Evolutionary conservation across 2,888 invertebrate genomes (phyloP).

Genomic region (Himalopsyche japonica): DNA sequence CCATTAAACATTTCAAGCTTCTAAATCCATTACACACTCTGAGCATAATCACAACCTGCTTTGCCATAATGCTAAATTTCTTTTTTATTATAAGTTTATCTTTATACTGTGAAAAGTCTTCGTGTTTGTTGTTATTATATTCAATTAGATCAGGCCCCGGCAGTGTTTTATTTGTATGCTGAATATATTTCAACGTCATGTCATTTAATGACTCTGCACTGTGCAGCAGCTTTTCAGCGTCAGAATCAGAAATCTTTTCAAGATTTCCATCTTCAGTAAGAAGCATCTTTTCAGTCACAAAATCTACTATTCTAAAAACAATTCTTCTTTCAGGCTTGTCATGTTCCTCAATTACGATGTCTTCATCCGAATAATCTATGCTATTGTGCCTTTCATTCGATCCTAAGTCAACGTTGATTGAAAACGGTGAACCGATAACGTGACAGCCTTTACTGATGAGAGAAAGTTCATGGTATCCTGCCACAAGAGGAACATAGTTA

Average conservation of each 20-base stretch:
- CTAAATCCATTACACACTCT: slow-evolving; percentile 49
- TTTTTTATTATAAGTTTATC: slow-evolving; percentile 29
- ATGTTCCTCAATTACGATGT: slow-evolving; percentile 30
- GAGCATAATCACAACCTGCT: slow-evolving; percentile 49
- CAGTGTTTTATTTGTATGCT: slow-evolving; percentile 1
- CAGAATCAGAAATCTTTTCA: slow-evolving; percentile 55
- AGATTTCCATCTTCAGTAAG: slow-evolving; percentile 58
- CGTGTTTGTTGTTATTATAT: slow-evolving; percentile 5
- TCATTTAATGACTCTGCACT: slow-evolving; percentile 40
- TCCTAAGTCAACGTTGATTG: slow-evolving; percentile 50
- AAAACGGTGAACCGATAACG: slow-evolving; percentile 64
- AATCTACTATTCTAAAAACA: slow-evolving; percentile 59
- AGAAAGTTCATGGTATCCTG: slow-evolving; percentile 62
- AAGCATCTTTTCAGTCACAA: slow-evolving; percentile 62
- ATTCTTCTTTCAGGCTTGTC: slow-evolving; percentile 48
- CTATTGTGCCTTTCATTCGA: slow-evolving; percentile 27
- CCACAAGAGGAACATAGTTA: slow-evolving; percentile 55
- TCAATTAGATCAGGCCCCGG: slow-evolving; percentile 30
- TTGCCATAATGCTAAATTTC: slow-evolving; percentile 48
- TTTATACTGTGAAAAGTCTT: background rate
- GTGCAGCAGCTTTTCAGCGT: slow-evolving; percentile 47
- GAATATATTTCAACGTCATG: slow-evolving; percentile 35
- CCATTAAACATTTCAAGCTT: background rate
- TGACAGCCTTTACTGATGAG: slow-evolving; percentile 61
- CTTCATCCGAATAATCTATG: slow-evolving; percentile 49